Base-by-base conservation (phyloP, 2,888 invertebrate species). In the Seira ritae region DNA sequence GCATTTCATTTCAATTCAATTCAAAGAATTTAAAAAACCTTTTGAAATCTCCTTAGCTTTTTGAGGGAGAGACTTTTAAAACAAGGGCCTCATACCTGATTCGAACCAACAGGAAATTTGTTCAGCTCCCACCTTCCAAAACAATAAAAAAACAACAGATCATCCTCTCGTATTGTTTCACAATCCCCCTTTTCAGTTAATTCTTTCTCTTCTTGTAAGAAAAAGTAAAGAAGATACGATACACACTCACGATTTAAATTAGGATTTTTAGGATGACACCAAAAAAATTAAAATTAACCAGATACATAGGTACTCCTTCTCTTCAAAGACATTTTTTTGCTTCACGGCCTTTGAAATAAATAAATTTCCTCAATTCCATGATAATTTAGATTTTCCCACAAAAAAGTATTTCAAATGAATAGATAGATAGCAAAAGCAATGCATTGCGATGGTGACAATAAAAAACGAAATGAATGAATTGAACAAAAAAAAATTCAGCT, bases 31-130 rank as follows among this genome's bases (percentile, higher is more conserved):
- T 55, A 3, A 55, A 12, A 55, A 55, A 55, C 55, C 17, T 3
- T 55, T 55, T 55, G 55, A 55, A 31, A 8, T 55, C 31, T 8
- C 3, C 2, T 31, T 31, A 31, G 2, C 2, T 31, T 31, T 31
- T 31, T 31, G 22, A 17, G 10, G 23, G 50, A 62, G 24, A 62
- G 17, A 31, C 8, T 22, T 1, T 10, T 6, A 46, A 19, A 60
- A 70, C 74, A 75, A 80, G 75, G 71, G 81, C 55, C 81, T 72
- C 82, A 65, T 72, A 77, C 77, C 82, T 82, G 82, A 68, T 71
- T 23, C 20, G 50, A 73, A 73, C 77, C 77, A 72, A 72, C 77
- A 81, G 81, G 81, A 81, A 81, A 81, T 81, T n/a, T 31, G 31
- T 31, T 31, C 3, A 31, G 31, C 31, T 31, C 31, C 31, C 31